These are phyloP conservation scores for Blastomussa wellsi DNA, from an alignment of 92 coral and sea anemone species.

Conservation along the genomic window DNA sequence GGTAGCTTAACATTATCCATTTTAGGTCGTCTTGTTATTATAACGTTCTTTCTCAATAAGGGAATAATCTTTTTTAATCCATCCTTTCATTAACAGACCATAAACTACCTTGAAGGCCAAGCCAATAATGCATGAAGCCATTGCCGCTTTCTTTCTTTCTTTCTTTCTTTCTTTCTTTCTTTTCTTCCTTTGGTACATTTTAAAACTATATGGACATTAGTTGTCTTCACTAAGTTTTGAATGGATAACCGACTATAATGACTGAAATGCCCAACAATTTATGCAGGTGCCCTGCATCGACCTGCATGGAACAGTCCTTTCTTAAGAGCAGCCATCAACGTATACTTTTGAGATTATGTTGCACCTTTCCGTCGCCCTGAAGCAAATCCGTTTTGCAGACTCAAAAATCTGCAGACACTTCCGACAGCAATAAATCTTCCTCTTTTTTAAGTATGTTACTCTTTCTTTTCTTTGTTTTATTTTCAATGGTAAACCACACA, in stretches of 20 bases:
- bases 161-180: no score
- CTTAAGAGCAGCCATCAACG: background rate
- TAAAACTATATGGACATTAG: background rate
- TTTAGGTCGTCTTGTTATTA: background rate
- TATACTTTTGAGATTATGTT: background rate
- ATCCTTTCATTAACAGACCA: background rate
- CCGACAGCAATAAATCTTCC: constrained; percentile 9
- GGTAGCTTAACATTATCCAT: background rate
- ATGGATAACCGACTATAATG: background rate
- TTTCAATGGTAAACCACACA: background rate
- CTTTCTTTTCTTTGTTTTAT: background rate
- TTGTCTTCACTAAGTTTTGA: background rate
- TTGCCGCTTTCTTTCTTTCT: background rate
- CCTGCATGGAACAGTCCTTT: no score
- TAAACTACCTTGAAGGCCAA: background rate
- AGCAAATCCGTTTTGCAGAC: background rate
- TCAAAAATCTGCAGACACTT: constrained; percentile 3
- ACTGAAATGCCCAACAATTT: background rate
- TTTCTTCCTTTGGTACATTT: background rate
- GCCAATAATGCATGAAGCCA: background rate
- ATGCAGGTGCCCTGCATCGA: no score
- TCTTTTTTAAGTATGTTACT: background rate
- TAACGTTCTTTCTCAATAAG: no score
- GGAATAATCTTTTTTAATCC: no score
- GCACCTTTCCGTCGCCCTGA: constrained; percentile 5